Evolutionary conservation across 53 echinoderm and acorn worm genomes (phyloP).

Genomic region (Temnopleurus reevesii): DNA sequence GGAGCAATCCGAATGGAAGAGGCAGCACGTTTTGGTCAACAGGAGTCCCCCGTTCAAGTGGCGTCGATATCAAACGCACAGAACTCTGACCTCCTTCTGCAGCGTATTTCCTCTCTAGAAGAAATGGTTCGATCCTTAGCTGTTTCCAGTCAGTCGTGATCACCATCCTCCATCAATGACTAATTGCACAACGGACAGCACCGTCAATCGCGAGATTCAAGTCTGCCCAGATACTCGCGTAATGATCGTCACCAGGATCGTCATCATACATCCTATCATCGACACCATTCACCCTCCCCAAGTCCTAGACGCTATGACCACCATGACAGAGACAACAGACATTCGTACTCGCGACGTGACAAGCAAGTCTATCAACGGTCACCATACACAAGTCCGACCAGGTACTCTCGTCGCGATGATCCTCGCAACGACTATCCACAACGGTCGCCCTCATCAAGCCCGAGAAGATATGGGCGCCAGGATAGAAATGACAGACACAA

Average conservation of each 20-base stretch:
- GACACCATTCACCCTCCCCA: not conserved
- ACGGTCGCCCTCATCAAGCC: not conserved
- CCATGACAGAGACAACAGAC: too few species aligned
- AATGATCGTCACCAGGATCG: not conserved
- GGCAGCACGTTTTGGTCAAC: constrained; percentile 13
- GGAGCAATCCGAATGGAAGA: constrained; percentile 48
- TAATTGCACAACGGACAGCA: not conserved
- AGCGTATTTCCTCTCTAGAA: not conserved
- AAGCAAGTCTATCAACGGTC: not conserved
- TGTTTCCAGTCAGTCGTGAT: not conserved
- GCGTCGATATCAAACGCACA: not conserved
- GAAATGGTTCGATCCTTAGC: not conserved
- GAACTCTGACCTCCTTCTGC: not conserved
- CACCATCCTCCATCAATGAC: not conserved
- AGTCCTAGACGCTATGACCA: too few species aligned
- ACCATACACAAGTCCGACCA: not conserved
- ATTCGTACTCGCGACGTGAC: too few species aligned
- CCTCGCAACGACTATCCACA: not conserved
- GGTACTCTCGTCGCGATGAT: not conserved
- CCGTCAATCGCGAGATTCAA: not conserved
- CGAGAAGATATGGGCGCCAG: not conserved
- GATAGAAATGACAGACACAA: not conserved
- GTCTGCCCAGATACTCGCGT: not conserved
- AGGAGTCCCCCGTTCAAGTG: not conserved
- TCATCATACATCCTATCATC: too few species aligned